phyloP scores from a whole-genome alignment of 2,113 vertebrate genomes.

The Spermophilus dauricus region DNA sequence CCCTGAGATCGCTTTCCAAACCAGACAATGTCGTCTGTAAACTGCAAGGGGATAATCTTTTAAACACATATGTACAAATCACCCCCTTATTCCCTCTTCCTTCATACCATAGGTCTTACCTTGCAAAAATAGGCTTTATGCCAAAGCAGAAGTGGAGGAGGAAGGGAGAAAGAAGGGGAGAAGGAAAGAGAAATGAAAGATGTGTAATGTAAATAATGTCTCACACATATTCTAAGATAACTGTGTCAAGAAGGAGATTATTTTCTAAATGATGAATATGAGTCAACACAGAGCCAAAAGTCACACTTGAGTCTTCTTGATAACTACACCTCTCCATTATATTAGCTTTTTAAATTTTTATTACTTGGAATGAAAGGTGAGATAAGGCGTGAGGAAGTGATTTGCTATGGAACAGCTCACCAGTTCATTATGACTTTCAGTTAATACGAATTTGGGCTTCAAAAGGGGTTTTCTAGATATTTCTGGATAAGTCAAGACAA shows the following conservation, averaged over 20 bases:
- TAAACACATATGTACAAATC: not conserved
- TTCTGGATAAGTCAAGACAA: not conserved
- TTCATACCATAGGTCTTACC: not conserved
- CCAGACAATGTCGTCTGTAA: not conserved
- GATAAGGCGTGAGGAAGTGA: not conserved
- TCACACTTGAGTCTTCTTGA: not conserved
- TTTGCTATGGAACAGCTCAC: not conserved
- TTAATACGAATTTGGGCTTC: not conserved
- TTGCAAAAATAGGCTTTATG: not conserved
- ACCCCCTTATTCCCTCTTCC: not conserved
- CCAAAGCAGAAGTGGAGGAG: not conserved
- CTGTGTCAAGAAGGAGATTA: not conserved
- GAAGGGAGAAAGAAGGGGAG: not conserved
- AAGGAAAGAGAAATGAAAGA: not conserved
- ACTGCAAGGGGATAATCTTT: not conserved
- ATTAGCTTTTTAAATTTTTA: not conserved
- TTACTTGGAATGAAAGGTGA: not conserved
- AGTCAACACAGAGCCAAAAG: not conserved
- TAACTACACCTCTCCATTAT: not conserved
- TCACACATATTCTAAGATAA: not conserved
- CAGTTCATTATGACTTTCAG: not conserved
- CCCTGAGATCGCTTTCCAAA: not conserved
- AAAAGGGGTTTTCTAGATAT: not conserved
- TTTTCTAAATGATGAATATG: not conserved
- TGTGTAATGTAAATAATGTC: not conserved